A percentile compares a stretch with the other conserved stretches of the same genome.
Conservation (phyloP, 2,797 vertebrate genomes). For the Mormyrops attenuatus region DNA sequence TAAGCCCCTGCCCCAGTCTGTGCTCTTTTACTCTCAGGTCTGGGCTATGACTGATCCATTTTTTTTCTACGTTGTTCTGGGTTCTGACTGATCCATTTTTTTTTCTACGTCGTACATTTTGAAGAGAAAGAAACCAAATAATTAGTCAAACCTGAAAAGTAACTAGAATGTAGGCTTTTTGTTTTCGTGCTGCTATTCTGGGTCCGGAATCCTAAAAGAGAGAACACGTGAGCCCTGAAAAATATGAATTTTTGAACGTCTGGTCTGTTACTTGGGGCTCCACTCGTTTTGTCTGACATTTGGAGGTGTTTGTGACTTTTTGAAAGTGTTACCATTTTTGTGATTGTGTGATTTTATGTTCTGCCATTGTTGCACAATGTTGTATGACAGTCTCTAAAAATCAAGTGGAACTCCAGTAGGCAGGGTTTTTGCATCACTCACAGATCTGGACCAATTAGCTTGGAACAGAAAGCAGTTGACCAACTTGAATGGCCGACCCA, state of each 20-base stretch:
- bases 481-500: neutral
- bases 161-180: neutral
- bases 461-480: neutral
- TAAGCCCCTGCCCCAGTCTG: neutral
- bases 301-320: neutral
- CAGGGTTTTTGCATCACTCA: neutral
- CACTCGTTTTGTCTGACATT: neutral
- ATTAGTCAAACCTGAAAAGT: conserved; percentile 28
- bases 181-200: neutral
- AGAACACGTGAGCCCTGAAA: neutral
- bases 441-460: neutral
- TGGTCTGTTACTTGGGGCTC: neutral
- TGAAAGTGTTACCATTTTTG: neutral
- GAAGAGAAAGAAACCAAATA: neutral
- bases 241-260: neutral
- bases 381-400: neutral
- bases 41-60: too few relatives aligned
- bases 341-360: neutral
- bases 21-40: conserved; percentile 7
- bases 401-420: neutral
- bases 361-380: neutral
- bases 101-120: neutral
- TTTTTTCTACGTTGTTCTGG: too few relatives aligned
- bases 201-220: neutral
- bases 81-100: neutral